These are phyloP conservation scores for Drosophila nikananu DNA, from an alignment of 1,140 invertebrate species.

Conservation along the genomic window DNA sequence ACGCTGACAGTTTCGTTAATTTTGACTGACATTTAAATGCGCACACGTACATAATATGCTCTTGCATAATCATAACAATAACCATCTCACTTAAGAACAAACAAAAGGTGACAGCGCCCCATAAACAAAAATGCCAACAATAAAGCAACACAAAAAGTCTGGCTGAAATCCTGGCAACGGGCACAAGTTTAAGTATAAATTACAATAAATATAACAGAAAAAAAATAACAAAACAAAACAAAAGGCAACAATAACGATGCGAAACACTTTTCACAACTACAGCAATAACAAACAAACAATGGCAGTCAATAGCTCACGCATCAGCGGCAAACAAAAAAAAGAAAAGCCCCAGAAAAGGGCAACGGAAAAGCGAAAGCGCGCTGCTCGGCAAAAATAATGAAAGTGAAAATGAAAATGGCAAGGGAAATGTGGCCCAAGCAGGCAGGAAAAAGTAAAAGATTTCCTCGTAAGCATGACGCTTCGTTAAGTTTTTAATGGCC, in stretches of 20 bases:
- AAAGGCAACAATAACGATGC: conserved; percentile 33
- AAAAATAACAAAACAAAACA: conserved; percentile 32
- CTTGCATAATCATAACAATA: conserved; percentile 45
- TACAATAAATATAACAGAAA: conserved; percentile 71
- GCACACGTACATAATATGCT: conserved; percentile 16
- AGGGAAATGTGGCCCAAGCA: conserved; percentile 32
- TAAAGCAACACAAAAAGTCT: conserved; percentile 28
- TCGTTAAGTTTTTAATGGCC: conserved; percentile 56
- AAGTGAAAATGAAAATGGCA: conserved; percentile 43
- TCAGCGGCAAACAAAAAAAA: conserved; percentile 40
- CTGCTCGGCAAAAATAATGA: conserved; percentile 43
- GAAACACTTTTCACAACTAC: conserved; percentile 51
- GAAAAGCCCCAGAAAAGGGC: conserved; percentile 39
- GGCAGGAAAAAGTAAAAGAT: conserved; percentile 42
- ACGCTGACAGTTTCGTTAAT: conserved; percentile 54
- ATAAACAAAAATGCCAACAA: conserved; percentile 43
- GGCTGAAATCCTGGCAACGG: conserved; percentile 25
- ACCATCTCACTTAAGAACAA: conserved; percentile 33
- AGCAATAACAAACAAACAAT: conserved; percentile 48
- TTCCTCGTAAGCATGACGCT: conserved; percentile 69
- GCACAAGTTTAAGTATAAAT: conserved; percentile 73
- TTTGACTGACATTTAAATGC: conserved; percentile 52
- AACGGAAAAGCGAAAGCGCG: conserved; percentile 51
- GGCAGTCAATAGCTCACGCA: conserved; percentile 67
- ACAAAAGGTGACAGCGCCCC: conserved; percentile 40